Conservation (phyloP, 2,113 vertebrate species). For the Illadopsis cleaveri region DNA sequence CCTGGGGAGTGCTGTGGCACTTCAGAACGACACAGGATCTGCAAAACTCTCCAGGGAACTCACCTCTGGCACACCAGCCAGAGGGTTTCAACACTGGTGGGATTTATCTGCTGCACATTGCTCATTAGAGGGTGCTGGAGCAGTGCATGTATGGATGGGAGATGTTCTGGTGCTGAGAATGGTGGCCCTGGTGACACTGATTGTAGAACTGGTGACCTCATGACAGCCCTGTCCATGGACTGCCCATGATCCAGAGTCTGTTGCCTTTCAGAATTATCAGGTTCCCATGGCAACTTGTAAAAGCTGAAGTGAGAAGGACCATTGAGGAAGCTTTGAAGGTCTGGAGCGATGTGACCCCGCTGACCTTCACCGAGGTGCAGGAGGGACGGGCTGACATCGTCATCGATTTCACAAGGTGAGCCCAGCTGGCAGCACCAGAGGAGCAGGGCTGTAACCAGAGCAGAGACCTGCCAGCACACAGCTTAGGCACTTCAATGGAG, state of each 20-base stretch:
- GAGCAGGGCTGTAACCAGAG: not conserved
- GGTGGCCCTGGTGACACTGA: not conserved
- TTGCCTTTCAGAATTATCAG: slow-evolving; percentile 77
- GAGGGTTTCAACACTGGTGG: not conserved
- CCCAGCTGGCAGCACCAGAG: not conserved
- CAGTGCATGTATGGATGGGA: not conserved
- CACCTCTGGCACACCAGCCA: not conserved
- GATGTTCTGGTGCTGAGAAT: not conserved
- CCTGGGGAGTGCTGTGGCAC: not conserved
- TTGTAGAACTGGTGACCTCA: not conserved
- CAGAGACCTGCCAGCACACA: not conserved
- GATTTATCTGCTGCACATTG: not conserved
- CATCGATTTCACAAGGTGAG: slow-evolving; percentile 84
- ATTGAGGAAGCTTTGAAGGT: slow-evolving; percentile 86
- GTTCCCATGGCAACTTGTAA: slow-evolving; percentile 87
- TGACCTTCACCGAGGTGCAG: slow-evolving; percentile 88
- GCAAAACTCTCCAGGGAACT: not conserved
- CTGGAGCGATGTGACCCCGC: slow-evolving; percentile 89
- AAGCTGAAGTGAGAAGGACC: slow-evolving; percentile 80
- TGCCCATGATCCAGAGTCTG: not conserved
- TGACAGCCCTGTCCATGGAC: not conserved
- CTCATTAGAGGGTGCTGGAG: not conserved
- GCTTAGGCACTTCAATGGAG: not conserved
- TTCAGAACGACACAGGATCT: not conserved
- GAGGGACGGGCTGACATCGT: slow-evolving; percentile 86